phyloP scores from a whole-genome alignment of 2,113 vertebrate genomes.

The Tylochromis polylepis region DNA sequence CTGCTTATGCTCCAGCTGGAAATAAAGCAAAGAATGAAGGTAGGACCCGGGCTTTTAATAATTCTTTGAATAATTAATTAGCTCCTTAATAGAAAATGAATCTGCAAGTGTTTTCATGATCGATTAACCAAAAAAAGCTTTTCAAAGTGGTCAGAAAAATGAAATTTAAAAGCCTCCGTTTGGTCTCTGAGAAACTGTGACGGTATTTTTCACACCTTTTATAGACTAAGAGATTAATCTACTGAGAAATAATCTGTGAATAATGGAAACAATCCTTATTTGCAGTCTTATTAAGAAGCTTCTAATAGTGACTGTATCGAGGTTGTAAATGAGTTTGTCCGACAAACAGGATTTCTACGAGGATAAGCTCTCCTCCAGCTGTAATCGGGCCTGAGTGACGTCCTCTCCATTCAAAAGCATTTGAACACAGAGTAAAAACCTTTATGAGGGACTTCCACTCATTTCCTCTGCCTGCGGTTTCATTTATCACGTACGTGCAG shows the following conservation, averaged over 20 bases:
- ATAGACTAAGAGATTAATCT: background rate
- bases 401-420: background rate
- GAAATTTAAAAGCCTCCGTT: background rate
- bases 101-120: background rate
- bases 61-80: background rate
- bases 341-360: background rate
- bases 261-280: background rate
- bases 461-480: background rate
- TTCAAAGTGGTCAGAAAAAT: background rate
- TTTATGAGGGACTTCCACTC: background rate
- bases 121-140: background rate
- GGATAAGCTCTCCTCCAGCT: background rate
- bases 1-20: slow-evolving; percentile 98
- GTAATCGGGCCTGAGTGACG: background rate
- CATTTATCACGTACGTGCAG: background rate
- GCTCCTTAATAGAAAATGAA: background rate
- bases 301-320: background rate
- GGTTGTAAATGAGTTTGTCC: background rate
- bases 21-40: slow-evolving; percentile 23
- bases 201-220: background rate
- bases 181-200: background rate
- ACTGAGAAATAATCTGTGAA: background rate
- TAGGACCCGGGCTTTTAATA: background rate
- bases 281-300: background rate
- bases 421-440: background rate